Base-by-base conservation (phyloP, 2,888 invertebrate genomes). In the Sinodicranocentrus sp. region DNA sequence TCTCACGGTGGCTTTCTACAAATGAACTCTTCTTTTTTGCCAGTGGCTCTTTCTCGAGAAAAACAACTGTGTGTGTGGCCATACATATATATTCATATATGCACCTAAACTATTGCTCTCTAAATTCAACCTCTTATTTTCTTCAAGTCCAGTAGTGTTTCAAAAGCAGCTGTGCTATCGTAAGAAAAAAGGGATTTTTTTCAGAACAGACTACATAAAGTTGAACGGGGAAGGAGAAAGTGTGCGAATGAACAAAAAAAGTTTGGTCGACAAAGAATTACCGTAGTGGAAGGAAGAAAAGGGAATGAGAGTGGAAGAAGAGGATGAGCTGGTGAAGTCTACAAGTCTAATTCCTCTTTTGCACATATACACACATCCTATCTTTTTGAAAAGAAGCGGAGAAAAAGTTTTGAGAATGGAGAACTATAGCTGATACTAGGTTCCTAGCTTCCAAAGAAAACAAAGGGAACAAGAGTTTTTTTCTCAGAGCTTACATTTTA, bases 381-480 rank as follows among this genome's bases (percentile, higher is more conserved):
- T 33, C 33, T n/a, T n/a, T n/a, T n/a, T n/a, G n/a, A n/a, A n/a
- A n/a, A n/a, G n/a, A n/a, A n/a, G n/a, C n/a, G n/a, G n/a, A n/a
- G n/a, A n/a, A n/a, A n/a, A n/a, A n/a, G n/a, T n/a, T n/a, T n/a
- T n/a, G n/a, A n/a, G n/a, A n/a, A n/a, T n/a, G n/a, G n/a, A n/a
- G n/a, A n/a, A n/a, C n/a, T n/a, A n/a, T n/a, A n/a, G n/a, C n/a
- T n/a, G n/a, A n/a, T n/a, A n/a, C n/a, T n/a, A n/a, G n/a, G 33
- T 33, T 6, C 33, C 33, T 33, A 33, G 33, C n/a, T n/a, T n/a
- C 8, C 6, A 48, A 48, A 25, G 65, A 52, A 70, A 70, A 52
- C 13, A 43, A 28, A 21, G 23, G n/a, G 68, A 1, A 67, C 19
- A 23, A 68, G n/a, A 48, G 23, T 33, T 33, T 33, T n/a, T 43